Evolutionary conservation across 2,797 vertebrate species (phyloP), one percentile per base, ranked within the genome.

Genomic region (Toxotes lorentzi): DNA sequence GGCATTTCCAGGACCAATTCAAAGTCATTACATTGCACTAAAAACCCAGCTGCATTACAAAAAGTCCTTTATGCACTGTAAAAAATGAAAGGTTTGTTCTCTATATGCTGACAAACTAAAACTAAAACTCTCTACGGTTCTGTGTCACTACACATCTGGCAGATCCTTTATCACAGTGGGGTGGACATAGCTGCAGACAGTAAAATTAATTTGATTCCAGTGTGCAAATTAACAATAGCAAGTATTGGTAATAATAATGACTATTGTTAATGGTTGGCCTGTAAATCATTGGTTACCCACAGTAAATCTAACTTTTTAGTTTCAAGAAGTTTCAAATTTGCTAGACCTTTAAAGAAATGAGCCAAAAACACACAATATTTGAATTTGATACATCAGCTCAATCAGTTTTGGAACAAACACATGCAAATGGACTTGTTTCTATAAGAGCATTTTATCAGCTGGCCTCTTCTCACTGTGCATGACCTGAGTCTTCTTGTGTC

Each of bases 141-240:
- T 21, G 38, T 10, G 8, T 66, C 56, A 13, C 14, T 21, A 27
- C 35, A 59, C 50, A 62, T 61, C 43, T 3, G 30, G 50, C 67
- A 76, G 21, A 62, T n/a, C 19, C 27, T 74, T 82, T 58, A 62
- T 73, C 38, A 62, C 58, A 66, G 54, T 56, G 56, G 51, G 38
- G 19, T 57, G 43, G 59, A 60, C 64, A 70, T 34, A 73, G 59
- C 76, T 71, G 72, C 38, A 21, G 17, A 11, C 23, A 54, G 32
- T 68, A 24, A 61, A 76, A 45, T 10, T 0, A 62, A 70, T 70
- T 60, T 34, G 53, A 78, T 57, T 75, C 16, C 47, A 8, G 27
- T 61, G 34, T 63, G 65, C 47, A 70, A 60, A 72, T 16, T n/a
- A 30, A 14, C 69, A 50, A 70, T 38, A 21, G n/a, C 51, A 35